These are phyloP conservation scores for Gnathonemus longibarbis DNA, from an alignment of 2,113 vertebrate species.

Conservation along the genomic window DNA sequence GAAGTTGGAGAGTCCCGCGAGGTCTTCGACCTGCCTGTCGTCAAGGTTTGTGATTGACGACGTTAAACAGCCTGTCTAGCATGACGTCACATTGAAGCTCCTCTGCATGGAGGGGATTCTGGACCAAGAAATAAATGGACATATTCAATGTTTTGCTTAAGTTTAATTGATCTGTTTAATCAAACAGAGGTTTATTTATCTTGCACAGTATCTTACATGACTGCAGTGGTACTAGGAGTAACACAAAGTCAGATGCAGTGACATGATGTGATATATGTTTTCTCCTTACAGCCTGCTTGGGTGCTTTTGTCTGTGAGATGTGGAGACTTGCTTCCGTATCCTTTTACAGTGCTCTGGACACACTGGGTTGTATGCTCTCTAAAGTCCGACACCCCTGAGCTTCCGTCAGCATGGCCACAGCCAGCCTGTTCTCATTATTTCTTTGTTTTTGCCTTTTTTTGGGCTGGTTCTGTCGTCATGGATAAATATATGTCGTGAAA, in stretches of 20 bases:
- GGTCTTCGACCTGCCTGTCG: slow-evolving; percentile 92
- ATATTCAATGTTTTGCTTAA: background rate
- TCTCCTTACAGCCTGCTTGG: slow-evolving; percentile 83
- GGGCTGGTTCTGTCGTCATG: background rate
- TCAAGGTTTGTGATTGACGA: slow-evolving; percentile 69
- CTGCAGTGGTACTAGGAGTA: background rate
- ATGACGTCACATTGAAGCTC: background rate
- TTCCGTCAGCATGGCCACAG: background rate
- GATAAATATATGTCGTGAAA: background rate
- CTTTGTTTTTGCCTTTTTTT: background rate
- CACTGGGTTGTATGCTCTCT: background rate
- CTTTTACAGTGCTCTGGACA: slow-evolving; percentile 49
- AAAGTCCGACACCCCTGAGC: background rate
- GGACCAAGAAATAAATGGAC: background rate
- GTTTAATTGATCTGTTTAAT: background rate
- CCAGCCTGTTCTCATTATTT: background rate
- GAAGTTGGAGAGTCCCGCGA: slow-evolving; percentile 94
- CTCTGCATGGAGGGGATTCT: background rate
- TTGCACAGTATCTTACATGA: background rate
- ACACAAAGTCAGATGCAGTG: background rate
- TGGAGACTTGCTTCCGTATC: slow-evolving; percentile 96
- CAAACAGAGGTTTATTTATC: background rate
- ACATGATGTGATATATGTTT: background rate
- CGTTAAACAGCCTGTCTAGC: background rate
- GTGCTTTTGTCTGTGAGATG: slow-evolving; percentile 87